Percentiles rank a stretch among this genome's conserved stretches.
Conservation (phyloP, 2,888 invertebrate genomes). For the Cyclophora punctaria region DNA sequence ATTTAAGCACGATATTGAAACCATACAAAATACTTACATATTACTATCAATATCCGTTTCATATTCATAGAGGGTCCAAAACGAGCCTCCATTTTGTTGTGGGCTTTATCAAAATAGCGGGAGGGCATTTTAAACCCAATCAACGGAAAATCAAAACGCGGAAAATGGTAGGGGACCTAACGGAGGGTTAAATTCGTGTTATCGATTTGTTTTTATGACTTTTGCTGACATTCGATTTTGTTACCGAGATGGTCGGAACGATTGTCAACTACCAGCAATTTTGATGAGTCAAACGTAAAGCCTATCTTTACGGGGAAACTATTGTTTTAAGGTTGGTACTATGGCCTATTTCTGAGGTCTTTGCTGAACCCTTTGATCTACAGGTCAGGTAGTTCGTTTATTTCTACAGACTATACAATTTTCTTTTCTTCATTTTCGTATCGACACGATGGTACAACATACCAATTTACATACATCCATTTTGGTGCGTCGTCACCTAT, state of each 20-base stretch:
- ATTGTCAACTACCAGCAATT: not conserved
- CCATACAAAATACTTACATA: slow-evolving; percentile 15
- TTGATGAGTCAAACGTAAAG: too few relatives aligned
- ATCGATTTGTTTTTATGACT: slow-evolving; percentile 71
- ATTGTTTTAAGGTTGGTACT: too few relatives aligned
- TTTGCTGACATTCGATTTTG: slow-evolving; percentile 57
- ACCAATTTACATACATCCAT: too few relatives aligned
- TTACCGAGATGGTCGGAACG: slow-evolving; percentile 24
- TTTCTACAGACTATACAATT: too few relatives aligned
- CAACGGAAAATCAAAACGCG: slow-evolving; percentile 72
- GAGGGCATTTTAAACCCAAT: slow-evolving; percentile 71
- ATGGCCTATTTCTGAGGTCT: too few relatives aligned
- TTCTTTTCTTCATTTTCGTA: too few relatives aligned
- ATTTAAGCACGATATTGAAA: not conserved
- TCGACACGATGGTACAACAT: too few relatives aligned
- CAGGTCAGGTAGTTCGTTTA: too few relatives aligned
- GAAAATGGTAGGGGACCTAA: slow-evolving; percentile 65
- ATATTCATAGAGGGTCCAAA: slow-evolving; percentile 42
- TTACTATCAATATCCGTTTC: slow-evolving; percentile 26
- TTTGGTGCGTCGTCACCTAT: too few relatives aligned
- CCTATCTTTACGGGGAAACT: too few relatives aligned
- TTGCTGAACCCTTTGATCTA: too few relatives aligned
- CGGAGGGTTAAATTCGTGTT: slow-evolving; percentile 69
- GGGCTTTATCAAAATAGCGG: slow-evolving; percentile 59
- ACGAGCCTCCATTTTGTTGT: slow-evolving; percentile 47